Percentiles rank a stretch among this genome's conserved stretches.
These are phyloP conservation scores for Habrosyne pyritoides DNA, from an alignment of 2,888 invertebrate genomes.

Conservation along the genomic window DNA sequence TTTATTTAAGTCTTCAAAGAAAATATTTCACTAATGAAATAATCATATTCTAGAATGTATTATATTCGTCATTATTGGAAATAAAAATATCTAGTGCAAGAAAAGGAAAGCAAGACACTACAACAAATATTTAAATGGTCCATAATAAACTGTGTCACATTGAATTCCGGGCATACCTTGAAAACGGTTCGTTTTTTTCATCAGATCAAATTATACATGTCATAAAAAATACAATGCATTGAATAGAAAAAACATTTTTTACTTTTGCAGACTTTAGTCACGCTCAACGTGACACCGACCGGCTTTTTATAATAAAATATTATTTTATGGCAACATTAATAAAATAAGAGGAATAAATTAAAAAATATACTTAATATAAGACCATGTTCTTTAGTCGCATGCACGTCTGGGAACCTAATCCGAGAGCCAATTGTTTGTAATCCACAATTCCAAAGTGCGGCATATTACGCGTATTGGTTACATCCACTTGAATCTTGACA, in stretches of 20 bases:
- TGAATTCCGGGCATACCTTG: background rate
- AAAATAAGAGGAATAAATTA: too few relatives aligned
- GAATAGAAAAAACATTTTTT: background rate
- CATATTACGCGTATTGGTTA: slow-evolving; percentile 52
- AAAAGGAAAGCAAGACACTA: too few relatives aligned
- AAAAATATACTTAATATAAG: too few relatives aligned
- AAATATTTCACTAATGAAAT: too few relatives aligned
- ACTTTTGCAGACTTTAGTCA: background rate
- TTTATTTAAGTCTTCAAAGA: too few relatives aligned
- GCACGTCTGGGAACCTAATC: slow-evolving; percentile 22
- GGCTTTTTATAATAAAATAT: background rate
- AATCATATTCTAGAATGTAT: too few relatives aligned
- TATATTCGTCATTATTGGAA: too few relatives aligned
- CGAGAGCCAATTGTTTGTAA: slow-evolving; percentile 52
- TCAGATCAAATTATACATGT: background rate
- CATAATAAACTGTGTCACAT: background rate
- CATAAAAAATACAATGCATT: slow-evolving; percentile 1
- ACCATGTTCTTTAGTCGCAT: background rate
- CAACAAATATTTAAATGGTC: too few relatives aligned
- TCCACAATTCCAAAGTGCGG: slow-evolving; percentile 39
- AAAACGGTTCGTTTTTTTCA: background rate
- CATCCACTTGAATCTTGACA: slow-evolving; percentile 71
- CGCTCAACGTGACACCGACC: background rate
- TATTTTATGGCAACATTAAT: background rate
- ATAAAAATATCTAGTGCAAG: too few relatives aligned